Evolutionary conservation across 2,888 invertebrate genomes (phyloP), one percentile per base, ranked within the genome.

Genomic region (Leptinotarsa tumamoca): DNA sequence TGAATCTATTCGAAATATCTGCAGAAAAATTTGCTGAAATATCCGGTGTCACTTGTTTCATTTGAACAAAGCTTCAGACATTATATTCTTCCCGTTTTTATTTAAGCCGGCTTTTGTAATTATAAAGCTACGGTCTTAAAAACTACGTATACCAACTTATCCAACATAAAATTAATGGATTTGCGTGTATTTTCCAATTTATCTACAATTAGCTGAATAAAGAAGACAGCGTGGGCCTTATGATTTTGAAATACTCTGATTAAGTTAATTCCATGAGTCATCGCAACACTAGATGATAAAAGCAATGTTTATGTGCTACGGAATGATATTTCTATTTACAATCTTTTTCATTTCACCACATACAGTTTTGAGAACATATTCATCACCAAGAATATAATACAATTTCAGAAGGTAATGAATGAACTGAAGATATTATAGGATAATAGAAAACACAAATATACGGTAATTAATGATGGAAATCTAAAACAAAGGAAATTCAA

Each of bases 141-240:
- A 67, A 69, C 76, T 63, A 68, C 23, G 71, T 58, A 23, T 58
- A 58, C 58, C 58, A 58, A 58, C 58, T 18, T 23, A 58, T 58
- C 23, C 58, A 58, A 58, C 58, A 58, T 58, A 58, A 58, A 71
- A 76, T 76, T 80, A 76, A 81, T 80, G 33, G 74, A 73, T 78
- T 81, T 70, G 81, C 81, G 79, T 81, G 81, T 78, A 77, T 74
- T 75, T 72, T 68, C 77, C 80, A 80, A 81, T 80, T 80, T 80
- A 77, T 67, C 52, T 74, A 75, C 79, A 80, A 81, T 78, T 81
- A 78, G 79, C 77, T 75, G 76, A 50, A 78, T 21, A 79, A 80
- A 74, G 33, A 33, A 80, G 73, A 77, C 78, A 73, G 77, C 81
- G 81, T 80, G 77, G 79, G 78, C 51, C 33, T 51, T 72, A 52